Evolutionary conservation across 2,888 invertebrate genomes (phyloP), one percentile per base, ranked within the genome.

Genomic region (Brachyptera putata): DNA sequence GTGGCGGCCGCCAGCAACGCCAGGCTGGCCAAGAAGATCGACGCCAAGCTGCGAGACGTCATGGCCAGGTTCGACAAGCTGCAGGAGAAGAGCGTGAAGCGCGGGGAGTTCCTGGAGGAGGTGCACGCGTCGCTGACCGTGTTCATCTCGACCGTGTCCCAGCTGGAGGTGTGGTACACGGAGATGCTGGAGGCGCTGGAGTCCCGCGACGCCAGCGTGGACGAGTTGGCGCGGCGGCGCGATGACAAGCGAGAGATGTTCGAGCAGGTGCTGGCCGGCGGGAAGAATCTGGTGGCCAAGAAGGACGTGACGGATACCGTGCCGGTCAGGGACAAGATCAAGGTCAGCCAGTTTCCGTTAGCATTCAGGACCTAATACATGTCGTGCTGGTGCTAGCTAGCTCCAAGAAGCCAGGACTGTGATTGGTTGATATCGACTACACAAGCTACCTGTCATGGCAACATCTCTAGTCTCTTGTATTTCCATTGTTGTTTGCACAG

Each of bases 221-320:
- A 75, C 0, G 82, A 83, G 50, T 72, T 86, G 55, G 78, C 80
- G 5, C 76, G 79, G 16, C 81, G 81, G 66, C 81, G 87, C 70
- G 80, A 80, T 34, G 76, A 79, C 61, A 81, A 87, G 69, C 80
- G 82, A 67, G 80, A 82, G 1, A 76, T 85, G 25, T 85, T 89
- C 63, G 94, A 94, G 65, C 87, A 88, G 65, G 86, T 90, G 63
- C 80, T 94, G 7, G 81, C 83, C n/a, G 84, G 82, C 65, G 94
- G 94, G 57, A 91, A 89, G 71, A 86, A 85, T 57, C 77, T 95
- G 59, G 82, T 93, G 56, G 77, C 85, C 9, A 87, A 90, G 77
- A 90, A 92, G 67, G 94, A 95, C 70, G 89, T 94, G 48, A 92
- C 93, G 0, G 95, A 95, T 71, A 90, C 90, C 0, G 87, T 86